Evolutionary conservation across 1,140 invertebrate species (phyloP).

Genomic region (Penaeus chinensis): DNA sequence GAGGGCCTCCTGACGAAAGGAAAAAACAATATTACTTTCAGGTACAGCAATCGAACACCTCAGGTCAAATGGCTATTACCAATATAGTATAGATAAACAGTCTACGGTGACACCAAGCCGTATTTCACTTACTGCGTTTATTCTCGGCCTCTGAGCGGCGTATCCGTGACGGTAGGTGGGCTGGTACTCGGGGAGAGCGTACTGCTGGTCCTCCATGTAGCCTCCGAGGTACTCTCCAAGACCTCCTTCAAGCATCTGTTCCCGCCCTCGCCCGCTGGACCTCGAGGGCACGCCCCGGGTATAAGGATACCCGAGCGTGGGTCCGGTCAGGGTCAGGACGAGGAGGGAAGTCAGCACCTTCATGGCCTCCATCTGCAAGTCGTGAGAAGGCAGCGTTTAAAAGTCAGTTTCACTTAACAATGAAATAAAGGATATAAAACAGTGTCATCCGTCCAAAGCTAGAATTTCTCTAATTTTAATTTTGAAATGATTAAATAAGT

Average conservation of each 20-base stretch:
- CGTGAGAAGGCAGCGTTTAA: not conserved
- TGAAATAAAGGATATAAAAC: too few species aligned
- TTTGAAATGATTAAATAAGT: too few species aligned
- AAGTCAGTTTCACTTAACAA: not conserved
- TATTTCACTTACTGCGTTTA: slow-evolving; percentile 54
- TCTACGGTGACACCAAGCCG: not conserved
- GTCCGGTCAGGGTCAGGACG: slow-evolving; percentile 42
- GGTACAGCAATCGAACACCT: not conserved
- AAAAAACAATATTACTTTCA: not conserved
- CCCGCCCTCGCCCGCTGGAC: slow-evolving; percentile 23
- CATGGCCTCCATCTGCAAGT: slow-evolving; percentile 33
- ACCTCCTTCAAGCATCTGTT: slow-evolving; percentile 11
- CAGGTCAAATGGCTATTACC: not conserved
- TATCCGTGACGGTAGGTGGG: slow-evolving; percentile 42
- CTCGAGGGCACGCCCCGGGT: slow-evolving; percentile 22
- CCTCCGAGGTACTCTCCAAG: slow-evolving; percentile 32
- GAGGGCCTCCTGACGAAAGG: slow-evolving; percentile 39
- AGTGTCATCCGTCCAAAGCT: too few species aligned
- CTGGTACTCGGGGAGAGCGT: slow-evolving; percentile 30
- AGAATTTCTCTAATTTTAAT: too few species aligned
- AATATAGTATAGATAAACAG: not conserved
- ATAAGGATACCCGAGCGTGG: slow-evolving; percentile 43
- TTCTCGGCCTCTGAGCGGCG: slow-evolving; percentile 51
- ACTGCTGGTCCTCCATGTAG: slow-evolving; percentile 25
- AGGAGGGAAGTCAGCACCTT: slow-evolving; percentile 40